Percentiles rank a stretch among this genome's conserved stretches.
These are phyloP conservation scores for Nothoprocta pentlandii DNA, from an alignment of 2,113 vertebrate species.

Conservation along the genomic window DNA sequence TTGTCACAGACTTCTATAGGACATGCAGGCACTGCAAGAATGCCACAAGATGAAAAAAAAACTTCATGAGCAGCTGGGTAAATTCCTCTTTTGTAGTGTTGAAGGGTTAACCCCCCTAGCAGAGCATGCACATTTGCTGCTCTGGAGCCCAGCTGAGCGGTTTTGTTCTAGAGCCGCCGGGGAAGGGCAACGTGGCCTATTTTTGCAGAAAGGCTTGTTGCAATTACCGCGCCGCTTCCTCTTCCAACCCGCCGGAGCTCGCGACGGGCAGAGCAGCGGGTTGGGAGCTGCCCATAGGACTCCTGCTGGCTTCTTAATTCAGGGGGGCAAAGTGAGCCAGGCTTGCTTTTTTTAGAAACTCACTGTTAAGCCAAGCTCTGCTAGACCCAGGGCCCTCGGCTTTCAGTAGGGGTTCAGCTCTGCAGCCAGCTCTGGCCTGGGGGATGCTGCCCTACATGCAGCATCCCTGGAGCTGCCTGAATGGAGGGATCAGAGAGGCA, in stretches of 20 bases:
- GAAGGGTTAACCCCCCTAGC: not conserved
- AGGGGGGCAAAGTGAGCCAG: not conserved
- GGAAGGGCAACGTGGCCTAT: not conserved
- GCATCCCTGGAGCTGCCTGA: not conserved
- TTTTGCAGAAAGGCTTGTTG: not conserved
- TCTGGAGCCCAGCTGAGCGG: not conserved
- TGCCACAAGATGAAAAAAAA: rapidly evolving
- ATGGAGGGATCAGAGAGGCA: not conserved
- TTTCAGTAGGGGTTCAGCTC: not conserved
- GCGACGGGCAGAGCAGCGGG: not conserved
- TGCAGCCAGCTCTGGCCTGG: not conserved
- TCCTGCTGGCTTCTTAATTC: not conserved
- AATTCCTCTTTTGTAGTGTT: not conserved
- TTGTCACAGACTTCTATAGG: not conserved
- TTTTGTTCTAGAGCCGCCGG: not conserved
- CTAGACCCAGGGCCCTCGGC: not conserved
- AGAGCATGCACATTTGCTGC: not conserved
- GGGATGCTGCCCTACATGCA: not conserved
- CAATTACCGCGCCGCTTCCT: not conserved
- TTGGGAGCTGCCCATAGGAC: not conserved
- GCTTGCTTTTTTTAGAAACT: not conserved
- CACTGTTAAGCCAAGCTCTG: not conserved
- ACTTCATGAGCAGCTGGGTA: not conserved
- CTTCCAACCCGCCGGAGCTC: not conserved
- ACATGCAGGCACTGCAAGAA: not conserved